Evolutionary conservation across 2,888 invertebrate species (phyloP).

Genomic region (Blomia tropicalis): DNA sequence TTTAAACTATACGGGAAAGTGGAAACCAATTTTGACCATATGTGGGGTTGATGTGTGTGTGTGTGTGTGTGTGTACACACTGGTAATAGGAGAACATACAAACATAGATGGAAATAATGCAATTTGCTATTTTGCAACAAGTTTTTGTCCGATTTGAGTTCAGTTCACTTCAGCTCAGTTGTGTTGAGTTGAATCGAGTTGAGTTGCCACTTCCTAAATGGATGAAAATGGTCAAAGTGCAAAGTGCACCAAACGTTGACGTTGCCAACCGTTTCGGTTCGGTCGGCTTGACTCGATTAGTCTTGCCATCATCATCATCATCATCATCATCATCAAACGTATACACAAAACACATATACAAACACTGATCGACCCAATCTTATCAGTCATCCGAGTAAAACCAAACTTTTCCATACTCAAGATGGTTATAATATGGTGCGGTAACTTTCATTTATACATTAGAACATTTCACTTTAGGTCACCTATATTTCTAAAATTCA

Average conservation of each 20-base stretch:
- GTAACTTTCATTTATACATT: too few species aligned
- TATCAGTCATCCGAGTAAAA: too few species aligned
- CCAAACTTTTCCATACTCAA: too few species aligned
- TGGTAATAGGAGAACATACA: too few species aligned
- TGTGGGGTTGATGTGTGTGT: too few species aligned
- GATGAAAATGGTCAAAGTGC: slow-evolving; percentile 11
- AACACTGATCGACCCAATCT: background rate
- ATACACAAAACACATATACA: background rate
- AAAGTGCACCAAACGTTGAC: background rate
- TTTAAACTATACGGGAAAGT: too few species aligned
- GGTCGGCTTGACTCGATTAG: background rate
- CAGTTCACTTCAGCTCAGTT: background rate
- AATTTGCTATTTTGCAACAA: background rate
- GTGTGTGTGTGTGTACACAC: too few species aligned
- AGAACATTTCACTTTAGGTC: too few species aligned
- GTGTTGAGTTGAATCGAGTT: background rate
- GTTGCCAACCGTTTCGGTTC: background rate
- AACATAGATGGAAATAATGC: too few species aligned
- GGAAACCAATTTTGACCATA: too few species aligned
- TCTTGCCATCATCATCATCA: background rate
- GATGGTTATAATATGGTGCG: background rate
- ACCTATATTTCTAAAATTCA: too few species aligned
- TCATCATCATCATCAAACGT: too few species aligned
- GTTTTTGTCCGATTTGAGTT: background rate
- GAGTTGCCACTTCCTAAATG: background rate